Evolutionary conservation across 1,140 invertebrate species (phyloP).

Genomic region (Drosophila punjabiensis): DNA sequence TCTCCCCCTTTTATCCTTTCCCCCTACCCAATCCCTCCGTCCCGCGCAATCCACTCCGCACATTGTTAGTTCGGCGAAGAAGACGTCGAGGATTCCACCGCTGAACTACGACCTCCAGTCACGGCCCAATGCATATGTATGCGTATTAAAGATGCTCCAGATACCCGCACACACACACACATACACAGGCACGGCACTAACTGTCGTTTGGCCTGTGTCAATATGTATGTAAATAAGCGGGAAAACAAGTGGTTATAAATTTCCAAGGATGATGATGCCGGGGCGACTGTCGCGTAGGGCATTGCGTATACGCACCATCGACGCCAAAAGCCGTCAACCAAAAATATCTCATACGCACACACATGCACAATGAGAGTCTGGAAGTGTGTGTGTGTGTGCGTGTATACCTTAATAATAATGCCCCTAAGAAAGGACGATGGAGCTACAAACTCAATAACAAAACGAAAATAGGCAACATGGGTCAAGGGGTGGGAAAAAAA

Average conservation of each 20-base stretch:
- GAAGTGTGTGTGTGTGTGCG: conserved; percentile 13
- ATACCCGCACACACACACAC: conserved; percentile 43
- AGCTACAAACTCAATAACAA: conserved; percentile 49
- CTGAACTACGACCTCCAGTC: conserved; percentile 48
- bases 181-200: conserved; percentile 40
- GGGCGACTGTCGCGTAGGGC: conserved; percentile 36
- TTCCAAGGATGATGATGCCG: conserved; percentile 62
- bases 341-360: conserved; percentile 58
- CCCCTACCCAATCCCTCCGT: conserved; percentile 1
- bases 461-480: conserved; percentile 32
- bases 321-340: conserved; percentile 69
- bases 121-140: conserved; percentile 57
- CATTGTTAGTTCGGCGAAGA: conserved; percentile 70
- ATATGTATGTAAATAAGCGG: conserved; percentile 82
- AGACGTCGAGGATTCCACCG: conserved; percentile 37
- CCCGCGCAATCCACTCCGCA: conserved; percentile 30
- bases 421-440: conserved; percentile 63
- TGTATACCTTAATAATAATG: conserved; percentile 71
- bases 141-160: conserved; percentile 67
- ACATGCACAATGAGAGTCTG: conserved; percentile 4
- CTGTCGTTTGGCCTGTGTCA: conserved; percentile 66
- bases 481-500: neutral
- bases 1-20: conserved; percentile 1
- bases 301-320: conserved; percentile 69
- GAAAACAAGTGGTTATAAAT: conserved; percentile 82